Evolutionary conservation across 2,888 invertebrate genomes (phyloP), one percentile per base, ranked within the genome.

Genomic region (Macrophya alboannulata): DNA sequence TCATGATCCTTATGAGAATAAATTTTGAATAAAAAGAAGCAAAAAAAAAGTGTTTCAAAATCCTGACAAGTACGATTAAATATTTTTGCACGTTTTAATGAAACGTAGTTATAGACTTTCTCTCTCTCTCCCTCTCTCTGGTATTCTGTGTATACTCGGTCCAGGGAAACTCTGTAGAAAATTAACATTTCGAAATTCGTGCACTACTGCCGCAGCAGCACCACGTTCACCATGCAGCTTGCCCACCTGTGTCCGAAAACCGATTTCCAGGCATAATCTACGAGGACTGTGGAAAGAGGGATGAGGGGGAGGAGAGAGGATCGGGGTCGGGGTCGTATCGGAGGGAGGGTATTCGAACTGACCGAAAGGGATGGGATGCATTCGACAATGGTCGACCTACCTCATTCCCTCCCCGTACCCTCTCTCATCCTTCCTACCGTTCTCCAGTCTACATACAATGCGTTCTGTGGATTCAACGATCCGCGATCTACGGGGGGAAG

Each of bases 251-350:
- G 55, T 82, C 68, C 82, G 81, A 77, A 79, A 85, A 85, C 85
- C 81, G 85, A 85, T 85, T 85, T 85, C 85, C 85, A 77, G 51
- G 81, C 85, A 85, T 85, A 85, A 85, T 85, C 85, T 85, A 85
- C 79, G 85, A 85, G 85, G 81, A 9, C 40, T 77, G 40, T 25
- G 37, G 43, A 12, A 43, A 21, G 25, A 17, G 17, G 68, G 79
- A n/a, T 17, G 17, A 12, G 10, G n/a, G 31, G n/a, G 48, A 25
- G 21, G 45, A n/a, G 72, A 55, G 71, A 21, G 45, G 12, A 1
- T 48, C 72, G 51, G 76, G 55, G 21, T 76, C 17, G 55, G 31
- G 74, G 21, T 48, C 48, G 48, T 31, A 3, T 10, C 9, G 40
- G n/a, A 12, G 81, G 81, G 5, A n/a, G 48, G n/a, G 21, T 12